Conservation (phyloP, 2,888 invertebrate species). For the Mythimna albipuncta region DNA sequence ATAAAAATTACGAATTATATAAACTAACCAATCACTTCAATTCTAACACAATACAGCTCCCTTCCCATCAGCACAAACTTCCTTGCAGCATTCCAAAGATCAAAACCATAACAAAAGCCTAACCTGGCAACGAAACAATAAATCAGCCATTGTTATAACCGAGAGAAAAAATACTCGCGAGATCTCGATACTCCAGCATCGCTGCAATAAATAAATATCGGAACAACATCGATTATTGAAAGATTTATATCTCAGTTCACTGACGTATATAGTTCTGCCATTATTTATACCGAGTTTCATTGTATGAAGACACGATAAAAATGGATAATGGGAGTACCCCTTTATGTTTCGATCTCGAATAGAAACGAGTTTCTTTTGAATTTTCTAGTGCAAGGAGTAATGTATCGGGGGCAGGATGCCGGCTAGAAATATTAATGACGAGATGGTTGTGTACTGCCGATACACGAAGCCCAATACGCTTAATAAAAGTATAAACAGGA, state of each 20-base stretch:
- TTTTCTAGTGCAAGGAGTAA: constrained; percentile 53
- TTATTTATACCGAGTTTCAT: constrained; percentile 84
- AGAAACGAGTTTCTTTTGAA: constrained; percentile 58
- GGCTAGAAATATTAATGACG: constrained; percentile 38
- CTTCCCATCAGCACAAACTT: not conserved
- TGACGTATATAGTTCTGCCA: constrained; percentile 81
- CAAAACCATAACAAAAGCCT: constrained; percentile 47
- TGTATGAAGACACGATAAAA: constrained; percentile 80
- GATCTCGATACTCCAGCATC: constrained; percentile 78
- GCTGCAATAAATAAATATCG: constrained; percentile 87
- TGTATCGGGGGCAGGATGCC: constrained; percentile 33
- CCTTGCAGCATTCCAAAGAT: constrained; percentile 17
- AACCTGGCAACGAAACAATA: constrained; percentile 71
- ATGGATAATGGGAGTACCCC: constrained; percentile 70
- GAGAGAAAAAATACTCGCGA: constrained; percentile 73
- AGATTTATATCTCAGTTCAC: constrained; percentile 87
- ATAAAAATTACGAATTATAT: not conserved
- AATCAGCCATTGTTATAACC: constrained; percentile 86
- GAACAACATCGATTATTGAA: constrained; percentile 86
- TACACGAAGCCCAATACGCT: too few species aligned
- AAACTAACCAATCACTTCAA: not conserved
- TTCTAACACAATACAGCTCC: not conserved
- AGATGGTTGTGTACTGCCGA: not conserved
- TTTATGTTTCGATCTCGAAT: constrained; percentile 66
- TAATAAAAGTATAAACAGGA: too few species aligned